Percentiles rank a stretch among this genome's conserved stretches.
Evolutionary conservation across 2,888 invertebrate species (phyloP).

Genomic region (Leistus spinibarbis): DNA sequence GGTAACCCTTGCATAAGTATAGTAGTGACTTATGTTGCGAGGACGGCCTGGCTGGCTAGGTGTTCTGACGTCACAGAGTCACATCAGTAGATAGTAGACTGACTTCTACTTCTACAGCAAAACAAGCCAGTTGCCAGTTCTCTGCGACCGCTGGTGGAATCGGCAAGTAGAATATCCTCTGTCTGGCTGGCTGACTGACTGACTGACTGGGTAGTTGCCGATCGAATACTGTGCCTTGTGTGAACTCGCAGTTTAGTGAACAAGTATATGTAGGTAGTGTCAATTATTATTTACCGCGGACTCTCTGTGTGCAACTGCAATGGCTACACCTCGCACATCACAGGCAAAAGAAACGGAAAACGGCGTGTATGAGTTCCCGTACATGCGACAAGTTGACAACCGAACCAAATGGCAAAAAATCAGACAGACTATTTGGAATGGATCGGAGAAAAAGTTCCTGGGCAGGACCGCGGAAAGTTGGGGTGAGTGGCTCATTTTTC

Average conservation of each 20-base stretch:
- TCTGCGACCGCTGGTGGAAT: not conserved
- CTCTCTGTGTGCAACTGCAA: not conserved
- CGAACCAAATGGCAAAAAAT: slow-evolving; percentile 44
- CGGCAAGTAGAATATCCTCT: not conserved
- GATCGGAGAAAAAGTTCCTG: slow-evolving; percentile 1
- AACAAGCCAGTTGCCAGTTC: not conserved
- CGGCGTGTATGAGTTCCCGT: slow-evolving; percentile 47
- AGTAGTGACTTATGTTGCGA: not conserved
- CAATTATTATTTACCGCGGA: not conserved
- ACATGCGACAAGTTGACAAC: slow-evolving; percentile 46
- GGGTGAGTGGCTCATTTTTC: slow-evolving; percentile 24
- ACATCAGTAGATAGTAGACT: not conserved
- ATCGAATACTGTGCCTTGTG: not conserved
- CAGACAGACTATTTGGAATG: slow-evolving; percentile 31
- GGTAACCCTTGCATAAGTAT: not conserved
- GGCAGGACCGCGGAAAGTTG: slow-evolving; percentile 18
- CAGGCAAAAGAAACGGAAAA: slow-evolving; percentile 47
- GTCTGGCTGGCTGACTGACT: not conserved
- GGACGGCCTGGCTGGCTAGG: not conserved
- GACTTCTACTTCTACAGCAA: not conserved
- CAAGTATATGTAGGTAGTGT: not conserved
- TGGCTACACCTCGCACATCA: slow-evolving; percentile 43
- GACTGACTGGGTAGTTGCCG: not conserved
- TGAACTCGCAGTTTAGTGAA: not conserved
- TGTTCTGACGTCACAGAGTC: not conserved